Conservation (phyloP, 2,797 vertebrate genomes). For the Chiroxiphia lanceolata region DNA sequence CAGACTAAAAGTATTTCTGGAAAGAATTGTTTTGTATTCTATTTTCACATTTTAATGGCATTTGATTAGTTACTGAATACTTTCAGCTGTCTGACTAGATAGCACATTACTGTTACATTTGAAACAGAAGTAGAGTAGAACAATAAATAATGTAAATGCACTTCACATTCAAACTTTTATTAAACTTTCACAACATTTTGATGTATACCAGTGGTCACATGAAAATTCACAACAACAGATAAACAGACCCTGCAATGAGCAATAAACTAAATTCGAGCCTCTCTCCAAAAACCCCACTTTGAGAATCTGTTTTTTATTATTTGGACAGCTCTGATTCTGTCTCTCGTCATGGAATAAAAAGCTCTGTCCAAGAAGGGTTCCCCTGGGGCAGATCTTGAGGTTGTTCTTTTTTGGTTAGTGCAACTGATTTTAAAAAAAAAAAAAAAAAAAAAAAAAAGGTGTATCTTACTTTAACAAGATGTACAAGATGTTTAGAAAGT, state of each 20-base stretch:
- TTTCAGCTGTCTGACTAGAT: neutral
- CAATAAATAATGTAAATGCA: conserved; percentile 14
- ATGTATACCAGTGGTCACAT: neutral
- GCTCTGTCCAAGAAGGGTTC: neutral
- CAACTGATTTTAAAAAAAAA: neutral
- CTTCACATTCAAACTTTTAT: neutral
- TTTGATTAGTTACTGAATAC: neutral
- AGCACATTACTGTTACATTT: neutral
- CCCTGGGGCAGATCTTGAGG: neutral
- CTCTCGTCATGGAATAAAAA: conserved; percentile 28
- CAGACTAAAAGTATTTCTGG: neutral
- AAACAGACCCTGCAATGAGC: neutral
- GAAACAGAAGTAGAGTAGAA: conserved; percentile 14
- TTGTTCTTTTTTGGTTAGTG: neutral
- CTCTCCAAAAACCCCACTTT: neutral
- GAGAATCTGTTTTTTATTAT: conserved; percentile 23
- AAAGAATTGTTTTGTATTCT: neutral
- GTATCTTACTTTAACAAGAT: neutral
- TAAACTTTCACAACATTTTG: conserved; percentile 29
- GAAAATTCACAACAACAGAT: conserved; percentile 28
- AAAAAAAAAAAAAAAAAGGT: rapidly evolving
- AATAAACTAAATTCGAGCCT: neutral
- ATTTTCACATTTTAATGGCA: neutral
- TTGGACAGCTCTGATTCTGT: neutral
- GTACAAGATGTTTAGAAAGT: neutral